Conservation (phyloP, 1,140 invertebrate species). For the Apis cerana region DNA sequence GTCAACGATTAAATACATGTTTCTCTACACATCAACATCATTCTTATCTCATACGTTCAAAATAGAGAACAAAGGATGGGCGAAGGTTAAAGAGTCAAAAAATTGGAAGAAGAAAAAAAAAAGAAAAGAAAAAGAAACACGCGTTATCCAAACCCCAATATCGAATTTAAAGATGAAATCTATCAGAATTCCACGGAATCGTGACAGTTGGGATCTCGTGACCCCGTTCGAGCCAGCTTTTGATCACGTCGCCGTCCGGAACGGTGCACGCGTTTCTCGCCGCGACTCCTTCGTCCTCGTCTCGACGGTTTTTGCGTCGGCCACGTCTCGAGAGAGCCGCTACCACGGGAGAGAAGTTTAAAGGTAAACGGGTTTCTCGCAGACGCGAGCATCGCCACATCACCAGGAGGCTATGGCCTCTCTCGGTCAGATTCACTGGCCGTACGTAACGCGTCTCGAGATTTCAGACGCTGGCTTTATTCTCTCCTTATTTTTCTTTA, state of each 20-base stretch:
- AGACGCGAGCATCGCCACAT: conserved; percentile 50
- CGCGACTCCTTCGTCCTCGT: conserved; percentile 39
- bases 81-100: too few species aligned
- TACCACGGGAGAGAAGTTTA: conserved; percentile 65
- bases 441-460: background rate
- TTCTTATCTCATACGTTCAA: too few species aligned
- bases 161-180: background rate
- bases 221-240: conserved; percentile 41
- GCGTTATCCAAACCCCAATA: background rate
- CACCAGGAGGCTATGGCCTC: conserved; percentile 46
- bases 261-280: conserved; percentile 19
- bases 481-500: background rate
- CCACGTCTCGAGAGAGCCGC: conserved; percentile 23
- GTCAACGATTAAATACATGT: too few species aligned
- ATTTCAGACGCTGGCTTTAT: background rate
- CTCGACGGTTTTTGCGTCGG: conserved; percentile 43
- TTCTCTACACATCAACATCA: too few species aligned
- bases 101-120: too few species aligned
- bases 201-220: background rate
- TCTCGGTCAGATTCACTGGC: background rate
- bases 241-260: conserved; percentile 21
- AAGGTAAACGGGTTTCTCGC: conserved; percentile 75
- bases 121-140: too few species aligned
- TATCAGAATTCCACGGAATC: background rate
- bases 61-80: too few species aligned